Percentiles rank a stretch among this genome's conserved stretches.
phyloP scores from a whole-genome alignment of 2,888 invertebrate genomes.

The Nephrotoma flavescens region DNA sequence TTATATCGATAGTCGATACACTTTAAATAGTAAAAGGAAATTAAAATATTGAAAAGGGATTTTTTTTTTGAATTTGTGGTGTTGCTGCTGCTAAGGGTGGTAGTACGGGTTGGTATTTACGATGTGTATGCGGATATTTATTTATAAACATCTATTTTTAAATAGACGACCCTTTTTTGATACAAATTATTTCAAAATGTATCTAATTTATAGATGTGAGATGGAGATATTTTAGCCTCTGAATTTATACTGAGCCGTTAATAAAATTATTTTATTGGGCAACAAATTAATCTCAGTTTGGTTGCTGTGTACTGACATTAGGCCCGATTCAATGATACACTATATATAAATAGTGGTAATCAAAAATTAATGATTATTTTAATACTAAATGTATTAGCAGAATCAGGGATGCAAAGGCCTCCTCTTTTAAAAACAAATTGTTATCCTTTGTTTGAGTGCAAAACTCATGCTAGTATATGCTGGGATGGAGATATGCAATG shows the following conservation, averaged over 20 bases:
- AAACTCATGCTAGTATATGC: too few relatives aligned
- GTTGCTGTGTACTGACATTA: too few relatives aligned
- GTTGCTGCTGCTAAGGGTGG: too few relatives aligned
- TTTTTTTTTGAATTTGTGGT: neutral
- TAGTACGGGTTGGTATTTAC: neutral
- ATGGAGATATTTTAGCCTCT: neutral
- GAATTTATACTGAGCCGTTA: neutral
- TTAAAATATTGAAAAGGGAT: neutral
- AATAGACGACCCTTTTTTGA: neutral
- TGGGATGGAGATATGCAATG: too few relatives aligned
- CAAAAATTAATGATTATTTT: too few relatives aligned
- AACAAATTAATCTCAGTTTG: too few relatives aligned
- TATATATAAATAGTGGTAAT: too few relatives aligned
- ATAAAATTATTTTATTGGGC: neutral
- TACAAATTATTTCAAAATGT: neutral
- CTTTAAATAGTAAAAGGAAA: neutral
- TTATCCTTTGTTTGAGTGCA: too few relatives aligned
- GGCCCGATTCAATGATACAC: too few relatives aligned
- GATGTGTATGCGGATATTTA: neutral
- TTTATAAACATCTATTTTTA: neutral
- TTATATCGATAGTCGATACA: neutral
- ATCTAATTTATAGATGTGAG: neutral
- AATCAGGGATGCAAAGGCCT: too few relatives aligned
- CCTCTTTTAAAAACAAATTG: too few relatives aligned
- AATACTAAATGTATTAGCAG: too few relatives aligned